Evolutionary conservation across 2,797 vertebrate genomes (phyloP), one percentile per base, ranked within the genome.

Genomic region (Hoplostethus mediterraneus): DNA sequence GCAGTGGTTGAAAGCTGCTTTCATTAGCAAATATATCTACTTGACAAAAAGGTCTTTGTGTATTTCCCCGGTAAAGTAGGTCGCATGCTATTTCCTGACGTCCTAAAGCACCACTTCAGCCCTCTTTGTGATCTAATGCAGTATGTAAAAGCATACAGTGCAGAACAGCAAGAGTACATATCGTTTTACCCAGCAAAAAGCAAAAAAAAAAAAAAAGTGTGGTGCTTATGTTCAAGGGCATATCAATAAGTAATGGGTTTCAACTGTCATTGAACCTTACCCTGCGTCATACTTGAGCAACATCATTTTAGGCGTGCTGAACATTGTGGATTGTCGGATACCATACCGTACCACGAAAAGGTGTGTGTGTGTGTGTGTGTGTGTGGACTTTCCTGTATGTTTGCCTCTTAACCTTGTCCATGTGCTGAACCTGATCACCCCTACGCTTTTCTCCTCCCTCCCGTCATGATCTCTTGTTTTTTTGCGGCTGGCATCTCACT

Each of bases 181-280:
- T 82, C 65, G 5, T 71, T 88, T 79, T 72, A 74, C 67, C 21
- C 13, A 4, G 45, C n/a, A 57, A 80, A 83, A 64, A 72, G 75
- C 72, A 21, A 21, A 21, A 21, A 21, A 21, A 75, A 75, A 61
- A 80, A 84, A 81, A 85, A 72, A 67, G 77, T 61, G 58, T 28
- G 47, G 65, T 51, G 64, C 68, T 87, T 73, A 68, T 73, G 68
- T 85, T 85, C 83, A 86, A 81, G 74, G 78, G 68, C 76, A 36
- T 75, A 79, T 89, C 80, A 86, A 85, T 87, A 90, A 87, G 62
- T 89, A 85, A 91, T 90, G 71, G 54, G 44, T 62, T 83, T 73
- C 51, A 84, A 57, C 55, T 75, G 65, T 77, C 87, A 74, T 49
- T 78, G 52, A 83, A 63, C 54, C 48, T 65, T 13, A 66, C 53